Conservation (phyloP, 1,140 invertebrate genomes). For the Eriocheir sinensis region DNA sequence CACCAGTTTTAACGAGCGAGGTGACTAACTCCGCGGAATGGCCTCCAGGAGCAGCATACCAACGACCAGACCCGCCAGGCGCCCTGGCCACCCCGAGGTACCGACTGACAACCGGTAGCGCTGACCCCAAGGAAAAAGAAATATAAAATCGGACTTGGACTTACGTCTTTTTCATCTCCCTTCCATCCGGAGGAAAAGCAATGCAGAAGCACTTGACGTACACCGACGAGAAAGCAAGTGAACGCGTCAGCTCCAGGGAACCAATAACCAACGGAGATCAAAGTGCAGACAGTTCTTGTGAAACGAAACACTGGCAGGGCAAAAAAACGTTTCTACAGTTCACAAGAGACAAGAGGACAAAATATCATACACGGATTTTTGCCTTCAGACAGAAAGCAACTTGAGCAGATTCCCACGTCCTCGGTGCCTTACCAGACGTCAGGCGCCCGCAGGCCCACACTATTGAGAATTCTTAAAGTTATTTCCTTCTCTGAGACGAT, state of each 20-base stretch:
- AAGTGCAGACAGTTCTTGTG: neutral
- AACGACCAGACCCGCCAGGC: neutral
- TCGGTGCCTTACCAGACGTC: neutral
- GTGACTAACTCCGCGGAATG: conserved; percentile 12
- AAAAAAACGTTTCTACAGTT: neutral
- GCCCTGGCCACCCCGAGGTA: neutral
- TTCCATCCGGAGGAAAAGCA: neutral
- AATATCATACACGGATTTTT: conserved; percentile 3
- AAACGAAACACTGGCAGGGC: neutral
- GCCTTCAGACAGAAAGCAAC: neutral
- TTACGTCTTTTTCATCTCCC: neutral
- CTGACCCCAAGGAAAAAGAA: neutral
- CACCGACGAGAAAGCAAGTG: neutral
- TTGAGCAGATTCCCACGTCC: neutral
- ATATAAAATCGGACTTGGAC: neutral
- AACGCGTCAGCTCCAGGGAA: neutral
- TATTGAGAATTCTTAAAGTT: neutral
- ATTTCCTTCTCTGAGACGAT: neutral
- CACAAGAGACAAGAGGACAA: neutral
- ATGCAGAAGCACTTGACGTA: conserved; percentile 10
- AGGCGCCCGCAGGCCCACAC: neutral
- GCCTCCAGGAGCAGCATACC: neutral
- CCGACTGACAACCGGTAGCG: neutral
- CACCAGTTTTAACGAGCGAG: conserved; percentile 22
- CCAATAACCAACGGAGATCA: neutral